Percentiles rank a stretch among this genome's conserved stretches.
These are phyloP conservation scores for Sphinx pinastri DNA, from an alignment of 2,888 invertebrate genomes.

Conservation along the genomic window DNA sequence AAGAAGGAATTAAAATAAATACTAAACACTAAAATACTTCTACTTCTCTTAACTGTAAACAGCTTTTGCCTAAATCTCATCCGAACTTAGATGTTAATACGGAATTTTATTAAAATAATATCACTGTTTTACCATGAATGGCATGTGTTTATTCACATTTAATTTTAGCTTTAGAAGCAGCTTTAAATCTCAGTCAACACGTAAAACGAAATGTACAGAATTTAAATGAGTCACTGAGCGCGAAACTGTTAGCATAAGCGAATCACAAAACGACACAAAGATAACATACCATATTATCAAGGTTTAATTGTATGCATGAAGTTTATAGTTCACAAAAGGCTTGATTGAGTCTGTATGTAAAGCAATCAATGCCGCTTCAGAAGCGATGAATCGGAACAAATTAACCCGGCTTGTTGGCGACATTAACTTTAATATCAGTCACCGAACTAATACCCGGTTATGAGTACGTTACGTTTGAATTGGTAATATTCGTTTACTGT, in stretches of 20 bases:
- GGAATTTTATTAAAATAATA: too few relatives aligned
- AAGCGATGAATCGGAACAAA: constrained; percentile 53
- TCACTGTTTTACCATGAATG: too few relatives aligned
- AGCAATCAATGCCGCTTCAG: constrained; percentile 51
- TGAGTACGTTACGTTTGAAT: constrained; percentile 38
- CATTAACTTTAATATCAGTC: constrained; percentile 49
- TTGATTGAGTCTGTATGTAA: constrained; percentile 52
- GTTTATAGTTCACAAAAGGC: constrained; percentile 45
- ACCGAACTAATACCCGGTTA: constrained; percentile 46
- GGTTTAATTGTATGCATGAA: constrained; percentile 21
- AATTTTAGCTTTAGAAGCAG: neutral
- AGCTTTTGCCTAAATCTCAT: too few relatives aligned
- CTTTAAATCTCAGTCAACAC: constrained; percentile 9
- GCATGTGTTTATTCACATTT: neutral
- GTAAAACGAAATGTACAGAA: neutral
- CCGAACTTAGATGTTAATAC: too few relatives aligned
- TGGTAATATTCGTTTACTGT: constrained; percentile 12
- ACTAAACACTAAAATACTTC: too few relatives aligned
- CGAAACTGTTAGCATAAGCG: neutral
- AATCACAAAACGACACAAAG: neutral
- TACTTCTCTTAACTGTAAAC: too few relatives aligned
- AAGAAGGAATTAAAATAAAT: too few relatives aligned
- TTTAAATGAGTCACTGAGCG: constrained; percentile 4
- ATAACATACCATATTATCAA: neutral
- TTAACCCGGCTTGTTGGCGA: constrained; percentile 48